Percentiles rank a stretch among this genome's conserved stretches.
Evolutionary conservation across 2,113 vertebrate species (phyloP).

Genomic region (Bombycilla garrulus): DNA sequence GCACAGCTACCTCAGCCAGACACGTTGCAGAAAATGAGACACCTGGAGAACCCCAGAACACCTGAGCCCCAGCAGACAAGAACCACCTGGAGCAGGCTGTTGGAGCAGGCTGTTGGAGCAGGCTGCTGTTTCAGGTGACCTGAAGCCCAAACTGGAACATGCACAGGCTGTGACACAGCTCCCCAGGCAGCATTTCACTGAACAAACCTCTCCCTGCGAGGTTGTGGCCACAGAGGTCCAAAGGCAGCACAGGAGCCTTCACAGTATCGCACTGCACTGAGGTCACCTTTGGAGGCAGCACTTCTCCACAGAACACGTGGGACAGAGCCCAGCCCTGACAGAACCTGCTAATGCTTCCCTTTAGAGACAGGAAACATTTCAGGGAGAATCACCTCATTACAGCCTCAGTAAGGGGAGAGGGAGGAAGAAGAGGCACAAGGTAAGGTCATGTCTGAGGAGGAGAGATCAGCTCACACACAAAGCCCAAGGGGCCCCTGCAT

Average conservation of each 20-base stretch:
- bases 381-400: background rate
- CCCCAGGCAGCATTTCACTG: background rate
- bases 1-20: background rate
- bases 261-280: background rate
- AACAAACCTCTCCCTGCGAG: background rate
- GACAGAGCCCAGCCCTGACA: background rate
- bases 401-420: background rate
- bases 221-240: background rate
- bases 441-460: background rate
- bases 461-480: background rate
- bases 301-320: fast-evolving
- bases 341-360: background rate
- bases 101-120: background rate
- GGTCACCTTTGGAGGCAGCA: background rate
- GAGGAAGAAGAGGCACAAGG: background rate
- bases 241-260: background rate
- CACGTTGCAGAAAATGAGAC: background rate
- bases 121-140: background rate
- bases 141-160: background rate
- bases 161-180: background rate
- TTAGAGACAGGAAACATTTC: background rate
- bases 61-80: background rate
- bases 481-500: background rate
- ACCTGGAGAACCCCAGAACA: background rate
- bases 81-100: background rate